Conservation (phyloP, 2,797 vertebrate genomes). For the Valencia hispanica region DNA sequence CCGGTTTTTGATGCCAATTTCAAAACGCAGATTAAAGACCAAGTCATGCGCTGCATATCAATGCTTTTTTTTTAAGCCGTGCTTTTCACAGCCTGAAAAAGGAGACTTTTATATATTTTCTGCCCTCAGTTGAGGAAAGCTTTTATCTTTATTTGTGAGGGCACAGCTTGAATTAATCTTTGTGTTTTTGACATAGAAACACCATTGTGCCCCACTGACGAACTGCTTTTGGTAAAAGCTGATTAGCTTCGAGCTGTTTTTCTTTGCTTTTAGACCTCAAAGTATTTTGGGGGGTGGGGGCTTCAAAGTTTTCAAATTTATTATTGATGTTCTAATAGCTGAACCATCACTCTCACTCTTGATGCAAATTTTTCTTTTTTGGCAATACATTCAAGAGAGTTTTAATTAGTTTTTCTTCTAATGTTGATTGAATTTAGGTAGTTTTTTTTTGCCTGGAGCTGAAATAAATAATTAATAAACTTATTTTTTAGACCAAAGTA, state of each 20-base stretch:
- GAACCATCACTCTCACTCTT: neutral
- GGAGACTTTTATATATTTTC: slow-evolving; percentile 44
- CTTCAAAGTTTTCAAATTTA: slow-evolving; percentile 26
- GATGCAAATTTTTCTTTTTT: neutral
- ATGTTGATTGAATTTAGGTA: neutral
- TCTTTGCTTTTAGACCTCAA: slow-evolving; percentile 36
- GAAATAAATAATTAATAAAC: neutral
- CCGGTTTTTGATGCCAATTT: slow-evolving; percentile 49
- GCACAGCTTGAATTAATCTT: slow-evolving; percentile 72
- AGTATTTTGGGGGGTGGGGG: slow-evolving; percentile 9
- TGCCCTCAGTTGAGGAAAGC: slow-evolving; percentile 33
- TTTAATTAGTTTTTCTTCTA: neutral
- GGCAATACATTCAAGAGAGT: neutral
- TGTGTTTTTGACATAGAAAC: slow-evolving; percentile 63
- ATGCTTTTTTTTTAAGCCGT: slow-evolving; percentile 54
- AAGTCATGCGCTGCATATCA: slow-evolving; percentile 68
- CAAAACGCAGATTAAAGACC: slow-evolving; percentile 70
- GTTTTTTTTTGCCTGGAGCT: neutral
- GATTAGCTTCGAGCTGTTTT: slow-evolving; percentile 62
- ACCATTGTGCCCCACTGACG: slow-evolving; percentile 60
- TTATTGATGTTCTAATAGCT: neutral
- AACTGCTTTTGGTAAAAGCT: slow-evolving; percentile 59
- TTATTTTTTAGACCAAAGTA: neutral
- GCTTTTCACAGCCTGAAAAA: slow-evolving; percentile 56
- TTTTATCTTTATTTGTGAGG: slow-evolving; percentile 65